phyloP scores from a whole-genome alignment of 2,888 invertebrate genomes.

The Cylloceria caligata region DNA sequence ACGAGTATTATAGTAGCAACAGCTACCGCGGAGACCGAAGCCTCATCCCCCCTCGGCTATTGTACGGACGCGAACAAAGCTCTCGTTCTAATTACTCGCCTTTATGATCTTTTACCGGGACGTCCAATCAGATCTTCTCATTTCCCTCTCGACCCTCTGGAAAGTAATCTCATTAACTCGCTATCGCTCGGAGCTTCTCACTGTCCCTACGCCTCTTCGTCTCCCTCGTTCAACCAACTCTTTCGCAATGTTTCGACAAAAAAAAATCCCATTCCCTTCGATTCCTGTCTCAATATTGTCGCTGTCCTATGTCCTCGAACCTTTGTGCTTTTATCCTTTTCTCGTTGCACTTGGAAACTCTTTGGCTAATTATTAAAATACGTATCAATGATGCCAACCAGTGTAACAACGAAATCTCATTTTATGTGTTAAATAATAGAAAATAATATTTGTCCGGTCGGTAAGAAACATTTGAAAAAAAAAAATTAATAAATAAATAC shows the following conservation, averaged over 20 bases:
- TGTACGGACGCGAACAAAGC: slow-evolving; percentile 77
- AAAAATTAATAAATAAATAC: too few species aligned
- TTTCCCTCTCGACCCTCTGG: slow-evolving; percentile 76
- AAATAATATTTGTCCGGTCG: slow-evolving; percentile 29
- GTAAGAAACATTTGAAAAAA: background rate
- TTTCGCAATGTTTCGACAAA: slow-evolving; percentile 36
- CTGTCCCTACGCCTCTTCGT: slow-evolving; percentile 52
- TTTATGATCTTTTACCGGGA: slow-evolving; percentile 81
- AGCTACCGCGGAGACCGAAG: slow-evolving; percentile 45
- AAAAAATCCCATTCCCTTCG: slow-evolving; percentile 6
- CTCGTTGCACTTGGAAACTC: background rate
- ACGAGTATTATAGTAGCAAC: slow-evolving; percentile 39
- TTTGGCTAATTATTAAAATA: slow-evolving; percentile 8
- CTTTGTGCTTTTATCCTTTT: slow-evolving; percentile 22
- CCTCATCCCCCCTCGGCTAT: slow-evolving; percentile 63
- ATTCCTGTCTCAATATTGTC: slow-evolving; percentile 40
- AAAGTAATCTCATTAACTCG: slow-evolving; percentile 80
- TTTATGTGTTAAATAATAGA: background rate
- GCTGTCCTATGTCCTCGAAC: slow-evolving; percentile 4
- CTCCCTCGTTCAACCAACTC: slow-evolving; percentile 51
- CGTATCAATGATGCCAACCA: background rate
- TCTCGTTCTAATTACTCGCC: slow-evolving; percentile 80
- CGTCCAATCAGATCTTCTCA: slow-evolving; percentile 81
- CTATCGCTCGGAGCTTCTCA: slow-evolving; percentile 67
- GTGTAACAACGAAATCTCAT: background rate